Evolutionary conservation across 2,113 vertebrate species (phyloP).

Genomic region (Tiliqua scincoides): DNA sequence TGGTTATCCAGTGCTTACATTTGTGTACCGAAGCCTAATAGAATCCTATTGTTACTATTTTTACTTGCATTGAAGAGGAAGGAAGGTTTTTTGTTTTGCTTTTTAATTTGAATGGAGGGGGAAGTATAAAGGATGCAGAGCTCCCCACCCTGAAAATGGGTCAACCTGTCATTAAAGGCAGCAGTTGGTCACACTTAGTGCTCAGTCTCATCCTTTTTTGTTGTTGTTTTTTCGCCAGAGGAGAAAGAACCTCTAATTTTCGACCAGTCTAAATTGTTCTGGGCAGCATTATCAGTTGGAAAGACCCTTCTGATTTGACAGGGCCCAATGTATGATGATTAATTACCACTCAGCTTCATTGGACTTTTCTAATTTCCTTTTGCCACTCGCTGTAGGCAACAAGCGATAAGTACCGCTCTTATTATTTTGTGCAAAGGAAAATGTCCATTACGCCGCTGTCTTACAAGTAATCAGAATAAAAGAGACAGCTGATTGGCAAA

Average conservation of each 20-base stretch:
- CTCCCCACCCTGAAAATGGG: conserved; percentile 68
- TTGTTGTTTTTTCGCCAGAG: conserved; percentile 81
- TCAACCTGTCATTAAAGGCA: conserved; percentile 83
- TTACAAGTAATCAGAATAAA: conserved; percentile 80
- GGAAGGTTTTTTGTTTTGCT: conserved; percentile 28
- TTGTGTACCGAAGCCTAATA: background rate
- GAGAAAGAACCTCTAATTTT: conserved; percentile 93
- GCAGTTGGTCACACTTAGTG: conserved; percentile 80
- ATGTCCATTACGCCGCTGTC: conserved; percentile 82
- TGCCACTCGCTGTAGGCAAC: conserved; percentile 93
- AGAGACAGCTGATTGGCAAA: conserved; percentile 74
- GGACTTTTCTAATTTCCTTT: conserved; percentile 91
- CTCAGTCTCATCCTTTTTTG: conserved; percentile 75
- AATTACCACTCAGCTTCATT: conserved; percentile 96
- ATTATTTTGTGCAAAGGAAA: conserved; percentile 95
- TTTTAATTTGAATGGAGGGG: background rate
- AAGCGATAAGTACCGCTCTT: conserved; percentile 93
- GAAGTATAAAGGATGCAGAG: conserved; percentile 42
- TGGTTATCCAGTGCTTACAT: conserved; percentile 1
- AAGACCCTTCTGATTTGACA: conserved; percentile 96
- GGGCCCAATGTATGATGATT: conserved; percentile 96
- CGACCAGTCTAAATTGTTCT: conserved; percentile 95
- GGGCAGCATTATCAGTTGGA: conserved; percentile 97
- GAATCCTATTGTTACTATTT: conserved; percentile 37
- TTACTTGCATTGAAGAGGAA: conserved; percentile 49